Evolutionary conservation across 2,113 vertebrate genomes (phyloP).

Genomic region (human (Homo sapiens)): DNA sequence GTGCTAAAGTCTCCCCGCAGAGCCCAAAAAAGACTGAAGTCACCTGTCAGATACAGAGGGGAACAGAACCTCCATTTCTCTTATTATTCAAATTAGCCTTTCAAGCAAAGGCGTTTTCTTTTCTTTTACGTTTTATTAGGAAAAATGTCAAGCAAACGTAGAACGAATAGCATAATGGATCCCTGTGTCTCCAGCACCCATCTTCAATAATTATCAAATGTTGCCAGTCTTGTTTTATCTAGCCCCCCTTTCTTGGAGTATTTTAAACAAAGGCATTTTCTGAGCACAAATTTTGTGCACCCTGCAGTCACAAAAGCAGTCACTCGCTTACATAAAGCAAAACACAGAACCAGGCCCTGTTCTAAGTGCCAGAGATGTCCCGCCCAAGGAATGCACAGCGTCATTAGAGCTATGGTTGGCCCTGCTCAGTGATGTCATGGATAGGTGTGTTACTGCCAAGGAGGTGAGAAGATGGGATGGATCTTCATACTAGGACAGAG

Average conservation of each 20-base stretch:
- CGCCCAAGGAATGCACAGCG: not conserved
- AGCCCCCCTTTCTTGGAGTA: not conserved
- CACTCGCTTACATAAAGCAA: not conserved
- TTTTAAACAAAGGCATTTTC: not conserved
- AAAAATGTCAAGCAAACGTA: not conserved
- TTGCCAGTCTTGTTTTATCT: not conserved
- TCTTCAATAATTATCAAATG: not conserved
- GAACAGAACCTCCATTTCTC: not conserved
- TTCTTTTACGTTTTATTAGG: not conserved
- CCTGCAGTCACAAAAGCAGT: not conserved
- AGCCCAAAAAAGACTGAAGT: not conserved
- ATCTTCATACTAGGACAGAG: not conserved
- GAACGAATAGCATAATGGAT: not conserved
- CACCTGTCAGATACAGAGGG: not conserved
- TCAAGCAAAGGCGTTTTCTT: not conserved
- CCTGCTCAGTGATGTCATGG: not conserved
- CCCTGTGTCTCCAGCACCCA: not conserved
- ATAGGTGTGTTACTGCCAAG: not conserved
- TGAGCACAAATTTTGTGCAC: not conserved
- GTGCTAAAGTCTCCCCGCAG: not conserved
- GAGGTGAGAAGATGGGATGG: not conserved
- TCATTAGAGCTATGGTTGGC: fast-evolving
- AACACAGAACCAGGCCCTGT: not conserved
- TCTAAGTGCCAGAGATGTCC: not conserved
- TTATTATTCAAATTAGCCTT: not conserved